phyloP scores from a whole-genome alignment of 2,888 invertebrate species.

The Pandemis corylana region DNA sequence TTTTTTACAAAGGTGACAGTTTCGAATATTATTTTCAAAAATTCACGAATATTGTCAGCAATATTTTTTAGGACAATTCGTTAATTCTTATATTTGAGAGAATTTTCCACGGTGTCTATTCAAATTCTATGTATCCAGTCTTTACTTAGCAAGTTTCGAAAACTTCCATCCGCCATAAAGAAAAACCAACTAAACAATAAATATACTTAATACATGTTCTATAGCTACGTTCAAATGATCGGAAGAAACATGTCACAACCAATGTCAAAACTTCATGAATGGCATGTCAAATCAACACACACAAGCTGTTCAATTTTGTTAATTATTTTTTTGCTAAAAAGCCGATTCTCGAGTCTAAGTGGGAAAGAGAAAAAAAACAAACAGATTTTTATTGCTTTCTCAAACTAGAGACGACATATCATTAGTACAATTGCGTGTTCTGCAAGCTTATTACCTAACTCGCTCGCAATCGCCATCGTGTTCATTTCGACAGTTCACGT shows the following conservation, averaged over 20 bases:
- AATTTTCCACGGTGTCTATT: no score
- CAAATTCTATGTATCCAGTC: no score
- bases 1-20: no score
- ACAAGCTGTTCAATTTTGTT: conserved; percentile 53
- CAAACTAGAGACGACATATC: no score
- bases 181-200: conserved; percentile 42
- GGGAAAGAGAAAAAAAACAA: conserved; percentile 49
- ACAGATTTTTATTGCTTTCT: not conserved
- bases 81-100: no score
- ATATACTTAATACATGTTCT: conserved; percentile 33
- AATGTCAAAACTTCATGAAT: conserved; percentile 42
- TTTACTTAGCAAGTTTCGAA: not conserved
- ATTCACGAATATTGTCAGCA: no score
- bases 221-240: conserved; percentile 27
- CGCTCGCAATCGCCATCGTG: no score
- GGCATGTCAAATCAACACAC: conserved; percentile 47
- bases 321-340: conserved; percentile 53
- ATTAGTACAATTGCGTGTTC: no score
- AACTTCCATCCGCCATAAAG: conserved; percentile 53
- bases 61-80: no score
- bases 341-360: conserved; percentile 54
- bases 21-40: no score
- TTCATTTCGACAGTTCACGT: no score
- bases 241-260: conserved; percentile 20
- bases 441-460: no score